These are phyloP conservation scores for Metridium senile DNA, from an alignment of 92 coral and sea anemone genomes.

Conservation along the genomic window DNA sequence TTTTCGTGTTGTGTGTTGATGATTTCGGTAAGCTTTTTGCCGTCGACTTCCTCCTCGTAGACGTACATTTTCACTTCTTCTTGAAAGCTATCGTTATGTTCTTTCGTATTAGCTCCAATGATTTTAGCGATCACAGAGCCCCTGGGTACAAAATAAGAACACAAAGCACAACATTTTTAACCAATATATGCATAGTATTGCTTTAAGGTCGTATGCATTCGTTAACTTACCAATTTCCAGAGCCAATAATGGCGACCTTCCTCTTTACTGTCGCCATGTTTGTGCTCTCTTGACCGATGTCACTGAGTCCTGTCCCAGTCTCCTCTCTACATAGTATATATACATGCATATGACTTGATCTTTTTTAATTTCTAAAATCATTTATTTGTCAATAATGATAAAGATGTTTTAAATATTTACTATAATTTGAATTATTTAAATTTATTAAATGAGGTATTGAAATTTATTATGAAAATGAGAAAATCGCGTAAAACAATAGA, in stretches of 20 bases:
- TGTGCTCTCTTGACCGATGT: no score
- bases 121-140: conserved; percentile 95
- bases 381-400: no score
- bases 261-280: conserved; percentile 31
- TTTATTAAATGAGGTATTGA: no score
- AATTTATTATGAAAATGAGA: no score
- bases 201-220: not conserved
- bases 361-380: no score
- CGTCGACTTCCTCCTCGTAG: conserved; percentile 89
- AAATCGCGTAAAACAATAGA: no score
- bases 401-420: no score
- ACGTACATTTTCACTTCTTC: conserved; percentile 91
- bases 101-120: conserved; percentile 81
- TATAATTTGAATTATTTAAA: no score
- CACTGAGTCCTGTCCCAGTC: no score
- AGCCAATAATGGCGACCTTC: conserved; percentile 87
- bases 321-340: no score
- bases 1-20: conserved; percentile 92
- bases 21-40: conserved; percentile 86
- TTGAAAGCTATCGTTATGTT: conserved; percentile 77
- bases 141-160: conserved; percentile 47
- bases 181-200: not conserved
- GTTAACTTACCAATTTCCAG: conserved; percentile 94
- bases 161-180: not conserved
- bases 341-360: no score